Base-by-base conservation (phyloP, 2,888 invertebrate genomes). In the Psococerastis gibbosa region DNA sequence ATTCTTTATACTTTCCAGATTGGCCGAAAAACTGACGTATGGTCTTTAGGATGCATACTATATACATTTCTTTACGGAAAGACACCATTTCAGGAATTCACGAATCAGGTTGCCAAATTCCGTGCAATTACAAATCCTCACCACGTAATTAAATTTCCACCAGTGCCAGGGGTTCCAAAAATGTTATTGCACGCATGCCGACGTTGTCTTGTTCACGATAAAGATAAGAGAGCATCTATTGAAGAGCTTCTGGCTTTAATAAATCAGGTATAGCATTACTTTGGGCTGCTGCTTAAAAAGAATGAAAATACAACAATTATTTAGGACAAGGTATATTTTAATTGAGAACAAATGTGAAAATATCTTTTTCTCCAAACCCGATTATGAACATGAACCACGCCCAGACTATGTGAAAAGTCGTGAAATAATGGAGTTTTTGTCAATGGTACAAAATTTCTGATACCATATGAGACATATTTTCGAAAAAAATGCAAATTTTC, bases 21-120 rank as follows among this genome's bases (percentile, higher is more conserved):
- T 51, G 81, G 82, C 49, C 82, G 76, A 51, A 89, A 85, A 56
- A 85, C 92, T 34, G 95, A 97, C 62, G 88, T 97, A 43, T 97
- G 97, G 97, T 92, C 94, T 0, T 67, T 97, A 51, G 97, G 97
- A 17, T 95, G 94, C 60, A 97, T 97, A 56, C 68, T 97, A 48
- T 97, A 94, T 66, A 76, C 84, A 60, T 68, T 97, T 62, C 74
- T 91, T 32, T 95, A 91, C 60, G 82, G 84, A 1, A 71, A 71
- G 53, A 88, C 92, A 2, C 97, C 97, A 1, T 97, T 94, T 63
- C 78, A 83, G 32, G 78, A 88, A 60, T 74, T 89, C 50, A 66
- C 67, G 32, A 69, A 76, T 51, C 69, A 73, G 48, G 70, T 75
- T 58, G 71, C 72, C 32, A 89, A 89, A 63, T 67, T 85, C 43